Base-by-base conservation (phyloP, 2,888 invertebrate genomes). In the Trissolcus japonicus region DNA sequence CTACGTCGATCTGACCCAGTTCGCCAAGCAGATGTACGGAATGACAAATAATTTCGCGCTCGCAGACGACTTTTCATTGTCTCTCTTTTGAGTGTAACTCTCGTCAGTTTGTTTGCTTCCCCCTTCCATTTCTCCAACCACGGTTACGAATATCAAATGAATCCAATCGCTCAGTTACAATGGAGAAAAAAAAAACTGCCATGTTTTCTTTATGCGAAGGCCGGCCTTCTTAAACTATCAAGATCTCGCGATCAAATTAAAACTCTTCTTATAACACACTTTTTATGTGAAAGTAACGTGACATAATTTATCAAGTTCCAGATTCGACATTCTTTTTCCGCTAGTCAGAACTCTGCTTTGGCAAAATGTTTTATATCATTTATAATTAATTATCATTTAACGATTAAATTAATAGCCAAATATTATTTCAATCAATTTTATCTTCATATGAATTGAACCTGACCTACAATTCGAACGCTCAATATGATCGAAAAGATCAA, bases 1-100 rank as follows among this genome's bases (percentile, higher is more conserved):
- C 84, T 83, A 84, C 82, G 83, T 79, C 80, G 82, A 79, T 82
- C 79, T 80, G 83, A 82, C 84, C 84, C 76, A 84, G 80, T 83
- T 84, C 50, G 63, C 66, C 55, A 14, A 50, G 50, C 76, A 67
- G 69, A 79, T 75, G 71, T 67, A 76, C 69, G 62, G 65, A 71
- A 69, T 72, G 80, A 78, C 78, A 59, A 79, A 75, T 77, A 81
- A 78, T 79, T 69, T 76, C 50, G 35, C 62, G 65, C 60, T 71
- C 74, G 59, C 14, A 53, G 63, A 48, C 66, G 63, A 48, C 66
- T 71, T 71, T 75, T 77, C 75, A 75, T 73, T 73, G 71, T 75
- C 65, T 75, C 35, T 35, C 35, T 35, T 35, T 35, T 50, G 17
- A 35, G 17, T 6, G 40, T 41, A 50, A 61, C 61, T 61, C 61